Evolutionary conservation across 2,797 vertebrate species (phyloP).

Genomic region (Aeoliscus strigatus): DNA sequence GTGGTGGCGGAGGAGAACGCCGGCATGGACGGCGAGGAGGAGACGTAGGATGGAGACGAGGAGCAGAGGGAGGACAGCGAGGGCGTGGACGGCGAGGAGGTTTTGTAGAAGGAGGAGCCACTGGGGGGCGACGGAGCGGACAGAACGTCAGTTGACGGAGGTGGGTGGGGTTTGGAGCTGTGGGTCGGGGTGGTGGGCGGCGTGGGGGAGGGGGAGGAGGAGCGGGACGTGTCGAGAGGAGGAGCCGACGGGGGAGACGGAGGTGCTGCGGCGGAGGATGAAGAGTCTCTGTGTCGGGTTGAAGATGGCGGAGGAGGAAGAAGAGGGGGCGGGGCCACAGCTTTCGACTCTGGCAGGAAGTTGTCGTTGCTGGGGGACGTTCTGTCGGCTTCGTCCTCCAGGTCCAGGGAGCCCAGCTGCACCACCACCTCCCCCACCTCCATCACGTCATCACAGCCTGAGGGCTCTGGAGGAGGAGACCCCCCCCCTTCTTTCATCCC

Average conservation of each 20-base stretch:
- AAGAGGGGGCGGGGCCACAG: conserved; percentile 27
- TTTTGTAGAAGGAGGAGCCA: conserved; percentile 38
- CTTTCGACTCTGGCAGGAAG: conserved; percentile 6
- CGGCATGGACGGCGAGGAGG: conserved; percentile 42
- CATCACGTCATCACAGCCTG: conserved; percentile 10
- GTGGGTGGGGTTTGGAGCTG: conserved; percentile 9
- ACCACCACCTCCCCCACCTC: conserved; percentile 72
- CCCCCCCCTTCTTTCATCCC: conserved; percentile 34
- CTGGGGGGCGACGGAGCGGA: conserved; percentile 3
- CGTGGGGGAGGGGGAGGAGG: conserved; percentile 25
- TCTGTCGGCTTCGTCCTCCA: conserved; percentile 45
- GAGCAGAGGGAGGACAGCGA: conserved; percentile 43
- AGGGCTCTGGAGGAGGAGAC: conserved; percentile 26
- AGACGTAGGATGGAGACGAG: conserved; percentile 23
- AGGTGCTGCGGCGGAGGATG: conserved; percentile 48
- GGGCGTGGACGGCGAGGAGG: conserved; percentile 46
- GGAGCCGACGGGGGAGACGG: conserved; percentile 1
- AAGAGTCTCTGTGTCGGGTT: conserved; percentile 39
- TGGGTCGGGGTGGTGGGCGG: conserved; percentile 24
- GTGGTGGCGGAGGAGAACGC: conserved; percentile 1
- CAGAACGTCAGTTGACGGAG: conserved; percentile 21
- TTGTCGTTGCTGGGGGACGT: neutral
- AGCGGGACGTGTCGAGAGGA: neutral
- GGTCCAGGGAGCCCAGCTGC: conserved; percentile 79
- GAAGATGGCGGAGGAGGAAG: conserved; percentile 34